Percentiles rank a stretch among this genome's conserved stretches.
These are phyloP conservation scores for roundworm (Caenorhabditis elegans) DNA, from an alignment of 1,140 invertebrate genomes.

Conservation along the genomic window WBcel235 BX284605.5:19122001-19122500, in stretches of 20 bases:
- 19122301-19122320: too few species aligned
- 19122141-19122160: not conserved
- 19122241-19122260: not conserved
- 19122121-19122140: too few species aligned
- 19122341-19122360: not conserved
- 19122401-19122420: not conserved
- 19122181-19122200: not conserved
- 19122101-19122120: not conserved
- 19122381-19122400: constrained; percentile 1
- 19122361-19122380: not conserved
- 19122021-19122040: not conserved
- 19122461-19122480: too few species aligned
- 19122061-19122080: not conserved
- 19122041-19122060: not conserved
- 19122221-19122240: not conserved
- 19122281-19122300: too few species aligned
- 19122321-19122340: not conserved
- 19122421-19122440: not conserved
- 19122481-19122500: too few species aligned
- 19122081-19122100: not conserved
- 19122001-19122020: constrained; percentile 1
- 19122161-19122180: not conserved
- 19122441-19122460: not conserved
- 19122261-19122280: too few species aligned
- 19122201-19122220: constrained; percentile 3